Percentiles rank a stretch among this genome's conserved stretches.
phyloP scores from a whole-genome alignment of 2,888 invertebrate genomes.

The Petrolisthes cinctipes region DNA sequence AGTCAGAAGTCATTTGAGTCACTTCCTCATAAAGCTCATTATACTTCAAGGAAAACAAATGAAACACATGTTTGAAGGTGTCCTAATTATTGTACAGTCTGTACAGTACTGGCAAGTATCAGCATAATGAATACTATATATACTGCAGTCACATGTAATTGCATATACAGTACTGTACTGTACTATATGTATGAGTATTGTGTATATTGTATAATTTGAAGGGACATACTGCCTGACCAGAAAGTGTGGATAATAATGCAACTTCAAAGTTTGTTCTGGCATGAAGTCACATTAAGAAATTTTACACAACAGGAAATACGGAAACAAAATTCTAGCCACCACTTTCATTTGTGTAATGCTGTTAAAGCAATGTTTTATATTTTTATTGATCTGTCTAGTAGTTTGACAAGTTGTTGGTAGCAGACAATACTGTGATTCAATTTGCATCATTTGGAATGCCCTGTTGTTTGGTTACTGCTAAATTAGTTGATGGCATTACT shows the following conservation, averaged over 20 bases:
- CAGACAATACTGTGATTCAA: slow-evolving; percentile 3
- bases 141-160: slow-evolving; percentile 9
- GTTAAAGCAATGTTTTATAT: neutral
- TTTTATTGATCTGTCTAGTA: neutral
- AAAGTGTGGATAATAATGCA: slow-evolving; percentile 16
- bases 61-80: neutral
- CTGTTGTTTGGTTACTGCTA: neutral
- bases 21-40: too few relatives aligned
- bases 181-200: slow-evolving; percentile 10
- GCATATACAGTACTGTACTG: neutral
- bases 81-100: slow-evolving; percentile 15
- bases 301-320: neutral
- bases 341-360: slow-evolving; percentile 5
- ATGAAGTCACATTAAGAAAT: neutral
- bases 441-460: neutral
- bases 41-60: too few relatives aligned
- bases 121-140: neutral
- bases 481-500: neutral
- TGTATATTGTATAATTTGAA: neutral
- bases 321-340: neutral
- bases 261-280: neutral
- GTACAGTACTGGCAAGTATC: slow-evolving; percentile 12
- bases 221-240: neutral
- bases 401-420: neutral
- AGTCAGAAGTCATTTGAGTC: too few relatives aligned